phyloP scores from a whole-genome alignment of 2,113 vertebrate genomes.

The Pseudorhombus dupliciocellatus region DNA sequence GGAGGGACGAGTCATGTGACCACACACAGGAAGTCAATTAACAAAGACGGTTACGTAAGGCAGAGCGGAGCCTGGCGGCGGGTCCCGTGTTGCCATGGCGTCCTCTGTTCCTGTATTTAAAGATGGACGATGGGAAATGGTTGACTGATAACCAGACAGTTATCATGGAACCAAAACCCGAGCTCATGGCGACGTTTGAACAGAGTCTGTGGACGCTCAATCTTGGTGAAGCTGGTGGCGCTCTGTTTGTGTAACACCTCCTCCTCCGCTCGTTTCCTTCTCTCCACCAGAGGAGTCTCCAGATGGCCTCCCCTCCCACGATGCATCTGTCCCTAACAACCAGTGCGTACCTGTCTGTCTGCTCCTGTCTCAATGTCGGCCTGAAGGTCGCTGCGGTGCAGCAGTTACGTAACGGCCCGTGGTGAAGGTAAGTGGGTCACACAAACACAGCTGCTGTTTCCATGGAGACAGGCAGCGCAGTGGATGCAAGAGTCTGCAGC shows the following conservation, averaged over 20 bases:
- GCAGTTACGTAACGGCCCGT: conserved; percentile 41
- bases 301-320: conserved; percentile 47
- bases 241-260: too few relatives aligned
- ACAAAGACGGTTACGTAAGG: conserved; percentile 29
- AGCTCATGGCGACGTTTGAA: too few relatives aligned
- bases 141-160: too few relatives aligned
- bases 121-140: too few relatives aligned
- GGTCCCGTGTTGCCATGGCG: too few relatives aligned
- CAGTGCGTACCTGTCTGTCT: neutral
- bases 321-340: conserved; percentile 46
- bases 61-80: neutral
- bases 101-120: too few relatives aligned
- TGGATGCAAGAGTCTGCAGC: conserved; percentile 5
- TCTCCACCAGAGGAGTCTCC: conserved; percentile 21
- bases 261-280: neutral
- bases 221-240: too few relatives aligned
- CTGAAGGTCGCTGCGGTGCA: conserved; percentile 52
- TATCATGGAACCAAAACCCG: too few relatives aligned
- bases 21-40: conserved; percentile 26
- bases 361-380: conserved; percentile 21
- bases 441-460: conserved; percentile 35
- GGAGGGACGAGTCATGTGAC: conserved; percentile 41
- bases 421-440: conserved; percentile 63
- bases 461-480: conserved; percentile 59
- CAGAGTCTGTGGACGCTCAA: too few relatives aligned